Evolutionary conservation across 2,888 invertebrate genomes (phyloP), one percentile per base, ranked within the genome.

Genomic region (Caenorhabditis angaria): DNA sequence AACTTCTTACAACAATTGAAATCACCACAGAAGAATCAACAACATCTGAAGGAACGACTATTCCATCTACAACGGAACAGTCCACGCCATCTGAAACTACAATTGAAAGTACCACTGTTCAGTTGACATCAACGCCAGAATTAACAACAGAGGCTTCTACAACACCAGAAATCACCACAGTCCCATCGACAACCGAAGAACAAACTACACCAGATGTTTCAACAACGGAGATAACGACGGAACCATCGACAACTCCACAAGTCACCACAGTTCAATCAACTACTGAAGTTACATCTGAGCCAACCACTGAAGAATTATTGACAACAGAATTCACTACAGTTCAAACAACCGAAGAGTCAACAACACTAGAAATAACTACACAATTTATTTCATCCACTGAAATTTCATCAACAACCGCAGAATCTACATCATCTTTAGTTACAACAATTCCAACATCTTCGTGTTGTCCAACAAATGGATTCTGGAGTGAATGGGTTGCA

Each of bases 401-500:
- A 14, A 24, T 22, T 5, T 18, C 61, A 18, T 56, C 67, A 20
- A 64, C 58, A 0, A 68, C 68, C 25, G 35, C 25, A 3, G 61
- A 61, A 2, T 53, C 68, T 2, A 68, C 68, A 0, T 53, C 58
- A 35, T n/a, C 56, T 12, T 61, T 62, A 20, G 32, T 67, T 8
- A 70, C 67, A 5, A 70, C 70, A 10, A 68, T 61, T 4, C 57
- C 57, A 25, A 24, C 58, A 0, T 63, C 72, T 32, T 32, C 32
- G 8, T 73, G 73, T 41, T 73, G 73, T 32, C 65, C 73, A 56
- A 12, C 65, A 0, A 62, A 62, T 18, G 73, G 73, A 14, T 65
- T 58, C 18, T 73, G 73, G 73, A 69, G 68, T 63, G 62, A 61
- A 8, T 73, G 73, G 73, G 60, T 29, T 0, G 63, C 69, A 8